These are phyloP conservation scores for Phyllotreta cruciferae DNA, from an alignment of 2,888 invertebrate species.

Conservation along the genomic window DNA sequence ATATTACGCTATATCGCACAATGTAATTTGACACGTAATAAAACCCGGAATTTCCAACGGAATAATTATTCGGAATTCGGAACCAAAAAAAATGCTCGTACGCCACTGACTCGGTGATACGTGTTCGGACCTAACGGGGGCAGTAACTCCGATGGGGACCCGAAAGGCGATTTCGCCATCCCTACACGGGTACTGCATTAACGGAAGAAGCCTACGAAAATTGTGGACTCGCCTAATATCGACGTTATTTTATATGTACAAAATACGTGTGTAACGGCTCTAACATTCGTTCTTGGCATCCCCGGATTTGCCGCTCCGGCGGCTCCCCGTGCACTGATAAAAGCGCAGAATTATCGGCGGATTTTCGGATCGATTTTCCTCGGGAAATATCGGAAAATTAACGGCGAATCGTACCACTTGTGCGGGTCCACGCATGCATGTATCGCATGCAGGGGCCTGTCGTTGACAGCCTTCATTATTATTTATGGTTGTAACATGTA, in stretches of 20 bases:
- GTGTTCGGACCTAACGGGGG: conserved; percentile 50
- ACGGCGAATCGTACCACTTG: too few relatives aligned
- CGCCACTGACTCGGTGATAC: conserved; percentile 43
- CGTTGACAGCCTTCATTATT: too few relatives aligned
- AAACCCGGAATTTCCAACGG: background rate
- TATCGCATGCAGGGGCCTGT: too few relatives aligned
- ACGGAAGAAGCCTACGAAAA: conserved; percentile 55
- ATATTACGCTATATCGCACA: conserved; percentile 11
- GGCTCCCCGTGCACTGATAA: too few relatives aligned
- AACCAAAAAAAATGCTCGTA: background rate
- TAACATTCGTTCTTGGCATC: conserved; percentile 33
- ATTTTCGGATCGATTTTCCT: too few relatives aligned
- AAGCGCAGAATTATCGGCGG: too few relatives aligned
- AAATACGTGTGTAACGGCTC: conserved; percentile 44
- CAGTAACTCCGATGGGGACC: conserved; percentile 54
- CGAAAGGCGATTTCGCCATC: conserved; percentile 60
- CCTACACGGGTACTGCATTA: conserved; percentile 61
- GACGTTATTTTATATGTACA: conserved; percentile 43
- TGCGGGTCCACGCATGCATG: too few relatives aligned
- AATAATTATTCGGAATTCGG: background rate
- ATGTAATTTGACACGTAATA: conserved; percentile 19
- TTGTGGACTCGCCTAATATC: conserved; percentile 44
- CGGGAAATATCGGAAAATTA: too few relatives aligned
- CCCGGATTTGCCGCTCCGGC: too few relatives aligned
- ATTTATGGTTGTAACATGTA: too few relatives aligned